phyloP scores from a whole-genome alignment of 2,113 vertebrate species.

The Murina feae region DNA sequence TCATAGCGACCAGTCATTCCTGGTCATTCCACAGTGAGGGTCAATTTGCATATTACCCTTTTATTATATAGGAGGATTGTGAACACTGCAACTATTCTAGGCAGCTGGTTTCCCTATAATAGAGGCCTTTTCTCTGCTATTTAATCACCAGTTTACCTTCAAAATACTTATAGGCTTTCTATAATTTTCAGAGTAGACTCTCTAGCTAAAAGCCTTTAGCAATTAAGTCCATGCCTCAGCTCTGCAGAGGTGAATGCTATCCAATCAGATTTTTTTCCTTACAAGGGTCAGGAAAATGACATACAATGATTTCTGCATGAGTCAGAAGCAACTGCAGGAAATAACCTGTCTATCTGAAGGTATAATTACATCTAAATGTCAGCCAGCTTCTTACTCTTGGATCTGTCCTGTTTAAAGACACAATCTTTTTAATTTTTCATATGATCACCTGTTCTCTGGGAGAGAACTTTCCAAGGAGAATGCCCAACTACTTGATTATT shows the following conservation, averaged over 20 bases:
- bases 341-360: not conserved
- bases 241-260: not conserved
- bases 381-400: not conserved
- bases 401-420: not conserved
- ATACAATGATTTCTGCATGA: not conserved
- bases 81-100: not conserved
- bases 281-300: not conserved
- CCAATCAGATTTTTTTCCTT: not conserved
- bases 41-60: too few species aligned
- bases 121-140: not conserved
- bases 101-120: not conserved
- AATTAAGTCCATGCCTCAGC: not conserved
- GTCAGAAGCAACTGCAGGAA: not conserved
- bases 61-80: not conserved
- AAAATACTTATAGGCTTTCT: not conserved
- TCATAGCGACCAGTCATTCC: too few species aligned
- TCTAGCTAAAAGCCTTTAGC: not conserved
- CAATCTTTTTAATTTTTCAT: not conserved
- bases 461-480: not conserved
- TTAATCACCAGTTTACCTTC: slow-evolving; percentile 17
- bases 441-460: not conserved
- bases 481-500: not conserved
- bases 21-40: too few species aligned
- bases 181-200: not conserved
- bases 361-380: slow-evolving; percentile 37